Conservation (phyloP, 2,888 invertebrate species). For the Ophion costatus region DNA sequence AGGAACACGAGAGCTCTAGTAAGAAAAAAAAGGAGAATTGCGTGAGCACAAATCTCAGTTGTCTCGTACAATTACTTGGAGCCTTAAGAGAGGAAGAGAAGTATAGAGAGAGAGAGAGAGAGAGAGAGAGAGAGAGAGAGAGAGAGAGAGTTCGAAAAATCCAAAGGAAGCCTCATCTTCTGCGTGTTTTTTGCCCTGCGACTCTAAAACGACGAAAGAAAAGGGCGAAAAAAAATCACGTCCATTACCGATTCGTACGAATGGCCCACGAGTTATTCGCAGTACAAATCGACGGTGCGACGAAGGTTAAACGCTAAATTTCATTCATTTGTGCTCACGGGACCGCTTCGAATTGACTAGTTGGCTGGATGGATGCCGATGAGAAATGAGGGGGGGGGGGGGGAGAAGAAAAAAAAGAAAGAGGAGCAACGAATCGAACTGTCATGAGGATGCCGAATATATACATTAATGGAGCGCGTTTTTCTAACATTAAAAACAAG, state of each 20-base stretch:
- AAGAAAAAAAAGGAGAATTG: too few species aligned
- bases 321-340: conserved; percentile 80
- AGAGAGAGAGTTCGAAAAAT: not conserved
- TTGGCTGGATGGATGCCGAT: conserved; percentile 76
- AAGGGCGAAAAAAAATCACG: conserved; percentile 10
- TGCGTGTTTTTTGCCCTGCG: conserved; percentile 8
- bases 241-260: not conserved
- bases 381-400: conserved; percentile 34
- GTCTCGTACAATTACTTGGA: conserved; percentile 1
- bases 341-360: conserved; percentile 81
- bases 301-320: conserved; percentile 65
- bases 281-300: conserved; percentile 48
- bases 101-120: not conserved
- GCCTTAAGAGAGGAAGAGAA: not conserved
- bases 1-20: not conserved
- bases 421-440: conserved; percentile 74
- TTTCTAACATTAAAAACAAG: conserved; percentile 41
- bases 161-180: not conserved
- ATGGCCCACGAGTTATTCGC: not conserved
- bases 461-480: conserved; percentile 70
- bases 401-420: conserved; percentile 67
- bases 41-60: conserved; percentile 58
- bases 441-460: conserved; percentile 80
- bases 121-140: conserved; percentile 1
- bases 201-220: conserved; percentile 15